Base-by-base conservation (phyloP, 2,113 vertebrate species). In the Alaudala cheleensis region DNA sequence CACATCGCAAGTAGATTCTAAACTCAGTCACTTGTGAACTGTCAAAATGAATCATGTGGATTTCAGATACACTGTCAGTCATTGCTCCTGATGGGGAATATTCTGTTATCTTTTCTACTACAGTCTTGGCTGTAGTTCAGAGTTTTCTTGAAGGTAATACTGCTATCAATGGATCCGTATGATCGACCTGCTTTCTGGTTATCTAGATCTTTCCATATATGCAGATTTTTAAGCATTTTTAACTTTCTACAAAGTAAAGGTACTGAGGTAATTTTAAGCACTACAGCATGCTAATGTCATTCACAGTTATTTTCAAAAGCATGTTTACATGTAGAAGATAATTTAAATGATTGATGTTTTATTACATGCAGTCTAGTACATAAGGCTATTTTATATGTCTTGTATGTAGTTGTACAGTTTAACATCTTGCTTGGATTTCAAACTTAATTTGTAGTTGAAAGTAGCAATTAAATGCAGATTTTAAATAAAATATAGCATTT, bases 31-130 rank as follows among this genome's bases (percentile, higher is more conserved):
- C 44, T 77, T 93, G 25, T 71, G 79, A 86, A 21, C 58, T 97
- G 93, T 90, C 91, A 83, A 81, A 95, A 95, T 89, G 50, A 95
- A 92, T 78, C 60, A 14, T 34, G 31, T 49, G 87, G 56, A 57
- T 93, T 95, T 96, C 81, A 96, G 94, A 80, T 80, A 92, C 40
- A 58, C 81, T 85, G 82, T 94, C 93, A 95, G 47, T 81, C n/a
- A 91, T 82, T 85, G 67, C 64, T 95, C 56, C 77, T 90, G 62
- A 77, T 23, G 31, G 24, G 56, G 86, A 65, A 34, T 93, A 91
- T 95, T 40, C 91, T 76, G 54, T 70, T 61, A 28, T 67, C n/a
- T 78, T 95, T 72, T 86, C 49, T 88, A 57, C 53, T 64, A 3
- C 33, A 61, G 40, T 58, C 40, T 86, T 77, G 69, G 16, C 39